phyloP scores from a whole-genome alignment of 2,113 vertebrate species.

The Psittacara wagleri region DNA sequence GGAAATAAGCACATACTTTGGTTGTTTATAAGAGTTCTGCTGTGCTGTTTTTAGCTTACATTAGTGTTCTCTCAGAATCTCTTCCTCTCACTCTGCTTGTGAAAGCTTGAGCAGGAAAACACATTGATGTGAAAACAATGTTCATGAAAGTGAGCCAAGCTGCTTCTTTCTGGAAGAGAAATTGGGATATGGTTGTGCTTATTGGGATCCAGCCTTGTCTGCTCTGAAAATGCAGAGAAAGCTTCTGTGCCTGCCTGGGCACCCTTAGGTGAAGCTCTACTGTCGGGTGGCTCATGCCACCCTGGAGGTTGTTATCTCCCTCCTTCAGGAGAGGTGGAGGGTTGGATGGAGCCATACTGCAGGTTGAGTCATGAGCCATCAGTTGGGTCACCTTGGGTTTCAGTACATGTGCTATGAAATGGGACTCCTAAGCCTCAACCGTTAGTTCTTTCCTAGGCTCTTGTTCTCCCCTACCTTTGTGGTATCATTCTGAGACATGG shows the following conservation, averaged over 20 bases:
- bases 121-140: neutral
- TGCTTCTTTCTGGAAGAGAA: neutral
- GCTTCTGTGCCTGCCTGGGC: neutral
- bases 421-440: neutral
- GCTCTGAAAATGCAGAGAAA: neutral
- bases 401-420: neutral
- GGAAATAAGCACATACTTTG: neutral
- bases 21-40: neutral
- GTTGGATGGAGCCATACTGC: neutral
- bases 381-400: neutral
- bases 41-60: neutral
- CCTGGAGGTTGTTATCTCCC: neutral
- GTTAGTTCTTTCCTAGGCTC: neutral
- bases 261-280: neutral
- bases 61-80: neutral
- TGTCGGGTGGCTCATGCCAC: rapidly evolving
- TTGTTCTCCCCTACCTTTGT: neutral
- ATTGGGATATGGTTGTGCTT: neutral
- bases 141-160: neutral
- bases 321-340: neutral
- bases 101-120: neutral
- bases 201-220: neutral
- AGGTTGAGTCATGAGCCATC: neutral
- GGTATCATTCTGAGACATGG: neutral
- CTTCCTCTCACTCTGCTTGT: neutral